Evolutionary conservation across 1,140 invertebrate genomes (phyloP).

Genomic region (Aporrectodea caliginosa): DNA sequence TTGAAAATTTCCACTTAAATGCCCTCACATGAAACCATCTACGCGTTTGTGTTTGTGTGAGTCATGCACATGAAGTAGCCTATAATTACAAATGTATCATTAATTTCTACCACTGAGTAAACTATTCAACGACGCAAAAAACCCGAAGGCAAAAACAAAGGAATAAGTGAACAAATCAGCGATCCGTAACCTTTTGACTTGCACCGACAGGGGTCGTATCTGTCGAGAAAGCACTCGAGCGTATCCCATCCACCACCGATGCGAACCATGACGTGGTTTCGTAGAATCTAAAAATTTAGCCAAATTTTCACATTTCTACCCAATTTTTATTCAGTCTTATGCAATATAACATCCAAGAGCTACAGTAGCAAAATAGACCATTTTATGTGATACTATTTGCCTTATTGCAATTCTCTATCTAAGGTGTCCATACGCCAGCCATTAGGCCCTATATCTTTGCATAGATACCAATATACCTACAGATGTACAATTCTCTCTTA

Average conservation of each 20-base stretch:
- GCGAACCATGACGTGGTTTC: conserved; percentile 95
- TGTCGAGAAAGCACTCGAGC: conserved; percentile 87
- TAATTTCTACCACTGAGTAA: not conserved
- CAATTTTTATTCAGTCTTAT: not conserved
- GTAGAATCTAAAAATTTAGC: conserved; percentile 55
- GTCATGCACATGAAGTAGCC: not conserved
- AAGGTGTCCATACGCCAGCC: too few relatives aligned
- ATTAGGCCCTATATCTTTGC: not conserved
- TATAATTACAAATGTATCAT: not conserved
- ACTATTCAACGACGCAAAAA: too few relatives aligned
- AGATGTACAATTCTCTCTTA: too few relatives aligned
- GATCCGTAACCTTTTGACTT: conserved; percentile 38
- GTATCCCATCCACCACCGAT: conserved; percentile 97
- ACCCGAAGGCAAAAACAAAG: too few relatives aligned
- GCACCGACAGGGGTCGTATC: conserved; percentile 93
- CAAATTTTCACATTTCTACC: not conserved
- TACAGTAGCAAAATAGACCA: not conserved
- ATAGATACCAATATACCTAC: too few relatives aligned
- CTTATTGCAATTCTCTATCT: not conserved
- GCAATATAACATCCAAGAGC: not conserved
- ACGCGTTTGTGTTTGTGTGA: not conserved
- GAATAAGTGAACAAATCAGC: too few relatives aligned
- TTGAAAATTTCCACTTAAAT: not conserved
- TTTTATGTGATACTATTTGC: not conserved
- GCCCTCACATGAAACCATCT: not conserved